Conservation (phyloP, 1,140 invertebrate genomes). For the Drosophila tristis region DNA sequence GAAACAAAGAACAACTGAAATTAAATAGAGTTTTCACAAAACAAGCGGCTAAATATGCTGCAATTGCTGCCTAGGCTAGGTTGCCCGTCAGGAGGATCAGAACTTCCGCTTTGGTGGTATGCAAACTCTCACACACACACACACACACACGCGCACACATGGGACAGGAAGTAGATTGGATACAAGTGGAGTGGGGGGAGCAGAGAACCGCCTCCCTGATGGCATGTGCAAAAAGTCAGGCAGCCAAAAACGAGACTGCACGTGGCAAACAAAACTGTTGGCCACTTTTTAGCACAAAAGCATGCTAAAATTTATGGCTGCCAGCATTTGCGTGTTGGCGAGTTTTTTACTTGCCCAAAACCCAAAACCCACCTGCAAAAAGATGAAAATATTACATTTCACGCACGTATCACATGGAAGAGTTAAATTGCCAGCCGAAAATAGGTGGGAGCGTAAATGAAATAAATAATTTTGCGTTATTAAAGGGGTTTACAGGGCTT, state of each 20-base stretch:
- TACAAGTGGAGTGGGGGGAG: neutral
- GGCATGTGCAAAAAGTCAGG: conserved; percentile 37
- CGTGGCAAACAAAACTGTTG: conserved; percentile 73
- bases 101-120: conserved; percentile 9
- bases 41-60: conserved; percentile 73
- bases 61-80: conserved; percentile 30
- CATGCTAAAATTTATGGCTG: conserved; percentile 71
- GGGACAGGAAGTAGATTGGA: too few species aligned
- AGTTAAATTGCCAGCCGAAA: conserved; percentile 47
- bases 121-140: too few species aligned
- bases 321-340: conserved; percentile 71
- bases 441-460: conserved; percentile 13
- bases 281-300: conserved; percentile 72
- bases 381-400: conserved; percentile 49
- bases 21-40: conserved; percentile 79
- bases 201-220: neutral
- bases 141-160: neutral
- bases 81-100: conserved; percentile 15
- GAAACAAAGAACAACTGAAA: conserved; percentile 32
- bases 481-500: conserved; percentile 52
- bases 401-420: conserved; percentile 59
- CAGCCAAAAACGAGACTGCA: conserved; percentile 54
- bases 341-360: conserved; percentile 34
- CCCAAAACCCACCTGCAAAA: conserved; percentile 12
- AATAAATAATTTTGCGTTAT: conserved; percentile 28